Evolutionary conservation across 2,113 vertebrate genomes (phyloP), one percentile per base, ranked within the genome.

Genomic region (Mormyrus iriodes): DNA sequence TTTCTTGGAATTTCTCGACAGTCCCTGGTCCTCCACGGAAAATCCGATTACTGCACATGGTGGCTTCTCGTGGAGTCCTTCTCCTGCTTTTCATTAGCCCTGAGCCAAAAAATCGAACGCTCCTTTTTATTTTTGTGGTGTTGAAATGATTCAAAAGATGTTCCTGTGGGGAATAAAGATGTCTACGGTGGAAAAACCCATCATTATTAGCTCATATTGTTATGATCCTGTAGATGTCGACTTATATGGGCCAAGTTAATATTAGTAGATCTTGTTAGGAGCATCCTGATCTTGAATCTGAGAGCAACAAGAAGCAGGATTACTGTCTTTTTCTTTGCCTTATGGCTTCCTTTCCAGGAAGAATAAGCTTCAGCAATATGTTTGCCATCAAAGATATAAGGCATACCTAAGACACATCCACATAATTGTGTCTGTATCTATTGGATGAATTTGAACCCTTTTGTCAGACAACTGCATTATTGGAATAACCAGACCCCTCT

Each of bases 1-100:
- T 73, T 69, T 88, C 84, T 90, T 90, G 73, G n/a, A 55, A 88
- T 82, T 92, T 85, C 91, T 51, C 90, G 91, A 92, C 85, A 84
- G 88, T 90, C 92, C 93, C 94, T 93, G 94, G 93, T 92, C 93
- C 91, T 94, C 94, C 89, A 90, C 92, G 92, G 93, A 94, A 94
- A 95, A 95, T 95, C 94, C 94, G 94, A 95, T 95, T 95, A 95
- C 85, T 88, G 91, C 91, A 92, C 91, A 92, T 91, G 92, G 91
- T 94, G 94, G 93, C 92, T 95, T 94, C 95, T 94, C 93, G 93
- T 93, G 90, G 90, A 39, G 90, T 88, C 91, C 93, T 91, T 49
- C 69, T 35, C 15, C 17, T 15, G 8, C n/a, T 24, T 35, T 21
- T 92, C 84, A 69, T 83, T 39, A n/a, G 76, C 91, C 92, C 93